These are phyloP conservation scores for Trissolcus basalis DNA, from an alignment of 1,140 invertebrate species.

Conservation along the genomic window DNA sequence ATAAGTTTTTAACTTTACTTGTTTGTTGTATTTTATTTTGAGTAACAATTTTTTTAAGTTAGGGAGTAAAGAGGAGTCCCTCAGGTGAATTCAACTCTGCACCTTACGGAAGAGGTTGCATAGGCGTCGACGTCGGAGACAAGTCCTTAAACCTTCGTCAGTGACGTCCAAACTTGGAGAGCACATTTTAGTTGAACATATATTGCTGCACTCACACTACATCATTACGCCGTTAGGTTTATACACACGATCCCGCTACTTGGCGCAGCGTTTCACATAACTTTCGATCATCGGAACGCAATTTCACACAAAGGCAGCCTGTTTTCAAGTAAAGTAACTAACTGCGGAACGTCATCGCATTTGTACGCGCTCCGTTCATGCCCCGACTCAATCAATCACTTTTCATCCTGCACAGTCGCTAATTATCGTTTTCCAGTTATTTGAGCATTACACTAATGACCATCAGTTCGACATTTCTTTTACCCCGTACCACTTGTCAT, in stretches of 20 bases:
- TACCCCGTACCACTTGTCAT: constrained; percentile 16
- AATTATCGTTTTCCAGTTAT: constrained; percentile 44
- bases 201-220: constrained; percentile 5
- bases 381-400: constrained; percentile 44
- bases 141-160: constrained; percentile 66
- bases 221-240: constrained; percentile 56
- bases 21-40: neutral
- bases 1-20: no score
- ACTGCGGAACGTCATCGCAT: constrained; percentile 26
- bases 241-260: constrained; percentile 38
- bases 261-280: constrained; percentile 17
- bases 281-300: constrained; percentile 38
- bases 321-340: constrained; percentile 16
- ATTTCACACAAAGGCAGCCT: constrained; percentile 13
- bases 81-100: no score
- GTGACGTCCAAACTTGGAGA: constrained; percentile 66
- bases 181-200: constrained; percentile 63
- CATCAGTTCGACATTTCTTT: constrained; percentile 12
- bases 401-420: constrained; percentile 27
- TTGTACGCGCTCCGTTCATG: constrained; percentile 4
- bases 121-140: constrained; percentile 53
- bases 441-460: constrained; percentile 45
- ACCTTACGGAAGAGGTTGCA: constrained; percentile 62
- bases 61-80: no score
- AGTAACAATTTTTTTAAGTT: neutral